Conservation (phyloP, 2,113 vertebrate species). For the Bos indicus region DNA sequence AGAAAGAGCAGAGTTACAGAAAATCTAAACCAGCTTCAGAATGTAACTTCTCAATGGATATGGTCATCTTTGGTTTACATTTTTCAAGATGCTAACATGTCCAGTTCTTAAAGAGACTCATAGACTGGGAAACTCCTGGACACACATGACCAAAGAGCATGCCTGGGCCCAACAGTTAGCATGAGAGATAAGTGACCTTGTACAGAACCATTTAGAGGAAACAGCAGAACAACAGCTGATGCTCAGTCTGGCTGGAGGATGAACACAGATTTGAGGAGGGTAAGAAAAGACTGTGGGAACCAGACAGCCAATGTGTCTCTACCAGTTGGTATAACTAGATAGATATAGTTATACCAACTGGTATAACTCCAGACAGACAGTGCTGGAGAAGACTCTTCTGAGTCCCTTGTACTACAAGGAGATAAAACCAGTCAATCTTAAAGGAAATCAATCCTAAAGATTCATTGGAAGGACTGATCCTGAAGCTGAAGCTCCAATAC, state of each 20-base stretch:
- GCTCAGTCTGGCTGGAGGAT: not conserved
- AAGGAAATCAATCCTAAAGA: not conserved
- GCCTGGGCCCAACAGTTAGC: not conserved
- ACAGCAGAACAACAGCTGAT: not conserved
- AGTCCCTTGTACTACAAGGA: not conserved
- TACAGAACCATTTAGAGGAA: not conserved
- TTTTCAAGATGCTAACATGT: not conserved
- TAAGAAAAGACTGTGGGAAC: not conserved
- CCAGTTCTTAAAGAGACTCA: not conserved
- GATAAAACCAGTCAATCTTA: not conserved
- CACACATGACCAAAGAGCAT: not conserved
- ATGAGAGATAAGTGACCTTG: not conserved
- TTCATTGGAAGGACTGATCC: not conserved
- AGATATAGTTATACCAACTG: too few relatives aligned
- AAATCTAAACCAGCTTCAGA: not conserved
- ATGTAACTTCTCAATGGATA: not conserved
- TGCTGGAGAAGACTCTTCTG: not conserved
- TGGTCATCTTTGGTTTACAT: not conserved
- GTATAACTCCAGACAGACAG: too few relatives aligned
- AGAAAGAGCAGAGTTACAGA: not conserved
- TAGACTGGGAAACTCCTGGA: not conserved
- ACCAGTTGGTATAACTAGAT: not conserved
- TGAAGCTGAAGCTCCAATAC: not conserved
- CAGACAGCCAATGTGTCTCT: not conserved
- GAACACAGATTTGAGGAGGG: not conserved